Evolutionary conservation across 2,888 invertebrate species (phyloP).

Genomic region (Hesperia comma): DNA sequence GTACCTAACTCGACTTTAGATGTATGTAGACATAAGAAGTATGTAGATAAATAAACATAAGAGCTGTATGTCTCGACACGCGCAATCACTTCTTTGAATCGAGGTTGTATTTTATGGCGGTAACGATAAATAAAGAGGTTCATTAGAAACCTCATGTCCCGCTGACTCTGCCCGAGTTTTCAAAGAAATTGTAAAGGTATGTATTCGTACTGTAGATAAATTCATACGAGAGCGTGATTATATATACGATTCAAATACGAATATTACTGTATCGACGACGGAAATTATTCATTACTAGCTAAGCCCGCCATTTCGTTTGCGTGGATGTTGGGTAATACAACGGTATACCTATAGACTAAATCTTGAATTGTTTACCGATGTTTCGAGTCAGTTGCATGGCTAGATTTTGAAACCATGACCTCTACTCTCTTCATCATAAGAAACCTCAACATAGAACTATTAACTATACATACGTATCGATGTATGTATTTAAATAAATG

Average conservation of each 20-base stretch:
- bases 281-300: not conserved
- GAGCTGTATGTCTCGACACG: not conserved
- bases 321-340: no score
- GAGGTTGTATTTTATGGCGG: constrained; percentile 56
- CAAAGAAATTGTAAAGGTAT: not conserved
- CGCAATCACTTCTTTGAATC: constrained; percentile 57
- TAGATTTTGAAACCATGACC: no score
- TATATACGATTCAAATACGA: not conserved
- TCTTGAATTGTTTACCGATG: no score
- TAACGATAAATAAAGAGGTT: constrained; percentile 61
- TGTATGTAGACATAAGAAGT: no score
- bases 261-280: not conserved
- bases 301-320: no score
- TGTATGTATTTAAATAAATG: not conserved
- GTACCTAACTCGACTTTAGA: no score
- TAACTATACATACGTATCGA: not conserved
- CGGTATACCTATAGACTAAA: no score
- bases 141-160: constrained; percentile 51
- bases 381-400: no score
- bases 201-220: not conserved
- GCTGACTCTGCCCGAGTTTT: not conserved
- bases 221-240: not conserved
- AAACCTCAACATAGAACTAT: no score
- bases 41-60: not conserved
- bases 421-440: no score